These are phyloP conservation scores for Erebia ligea DNA, from an alignment of 2,888 invertebrate genomes.

Conservation along the genomic window DNA sequence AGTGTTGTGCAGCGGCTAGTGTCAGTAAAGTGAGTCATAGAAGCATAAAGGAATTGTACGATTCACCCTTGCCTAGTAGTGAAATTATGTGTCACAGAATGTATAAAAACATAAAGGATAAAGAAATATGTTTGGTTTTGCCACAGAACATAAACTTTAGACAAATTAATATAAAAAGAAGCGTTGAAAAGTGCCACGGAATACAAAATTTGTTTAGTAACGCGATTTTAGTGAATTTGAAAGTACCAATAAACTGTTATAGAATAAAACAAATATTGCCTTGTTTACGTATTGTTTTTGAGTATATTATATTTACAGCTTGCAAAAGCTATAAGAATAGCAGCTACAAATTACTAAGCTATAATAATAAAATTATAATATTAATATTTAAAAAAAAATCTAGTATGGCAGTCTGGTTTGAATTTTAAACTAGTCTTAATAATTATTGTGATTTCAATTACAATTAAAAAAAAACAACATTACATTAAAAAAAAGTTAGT, in stretches of 20 bases:
- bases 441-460: neutral
- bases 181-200: neutral
- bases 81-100: neutral
- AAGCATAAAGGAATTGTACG: neutral
- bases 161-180: neutral
- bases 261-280: slow-evolving; percentile 6
- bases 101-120: neutral
- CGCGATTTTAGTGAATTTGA: neutral
- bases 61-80: slow-evolving; percentile 1
- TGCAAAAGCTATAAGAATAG: neutral
- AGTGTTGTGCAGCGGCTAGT: slow-evolving; percentile 14
- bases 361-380: neutral
- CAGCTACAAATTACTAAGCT: slow-evolving; percentile 9
- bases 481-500: neutral
- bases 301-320: neutral
- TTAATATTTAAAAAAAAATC: neutral
- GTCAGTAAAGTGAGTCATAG: slow-evolving; percentile 21
- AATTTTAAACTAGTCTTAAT: slow-evolving; percentile 10
- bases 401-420: neutral
- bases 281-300: neutral
- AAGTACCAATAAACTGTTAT: neutral
- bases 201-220: neutral
- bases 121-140: neutral
- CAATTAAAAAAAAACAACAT: neutral
- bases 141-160: neutral